phyloP scores from a whole-genome alignment of 2,113 vertebrate genomes.

The Hemiprocne comata region DNA sequence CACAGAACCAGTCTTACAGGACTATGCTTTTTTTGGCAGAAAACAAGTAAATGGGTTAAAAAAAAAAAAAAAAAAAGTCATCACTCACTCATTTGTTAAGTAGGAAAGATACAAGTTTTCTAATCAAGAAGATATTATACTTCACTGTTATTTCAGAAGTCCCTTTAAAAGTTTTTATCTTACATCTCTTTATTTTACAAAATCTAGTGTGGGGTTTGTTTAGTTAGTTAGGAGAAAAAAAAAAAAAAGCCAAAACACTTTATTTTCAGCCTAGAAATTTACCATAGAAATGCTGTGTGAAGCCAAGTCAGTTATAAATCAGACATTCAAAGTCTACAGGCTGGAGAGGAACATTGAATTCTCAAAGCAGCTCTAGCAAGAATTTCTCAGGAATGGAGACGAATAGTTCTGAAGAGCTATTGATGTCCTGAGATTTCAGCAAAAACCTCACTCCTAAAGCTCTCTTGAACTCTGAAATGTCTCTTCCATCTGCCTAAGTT shows the following conservation, averaged over 20 bases:
- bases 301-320: neutral
- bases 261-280: neutral
- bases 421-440: neutral
- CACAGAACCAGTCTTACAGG: neutral
- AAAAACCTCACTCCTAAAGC: neutral
- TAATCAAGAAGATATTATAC: neutral
- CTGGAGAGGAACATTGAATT: neutral
- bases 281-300: neutral
- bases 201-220: neutral
- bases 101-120: neutral
- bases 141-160: neutral
- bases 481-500: neutral
- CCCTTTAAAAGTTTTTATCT: neutral
- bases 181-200: neutral
- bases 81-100: neutral
- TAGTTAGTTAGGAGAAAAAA: neutral
- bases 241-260: too few species aligned
- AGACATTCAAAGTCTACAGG: neutral
- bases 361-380: neutral
- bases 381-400: neutral
- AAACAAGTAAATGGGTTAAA: neutral
- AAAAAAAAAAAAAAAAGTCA: neutral
- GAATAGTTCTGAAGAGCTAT: neutral
- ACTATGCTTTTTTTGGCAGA: neutral
- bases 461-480: neutral